A percentile compares a stretch with the other conserved stretches of the same genome.
Conservation (phyloP, 2,797 vertebrate species). For the Salmo trutta region DNA sequence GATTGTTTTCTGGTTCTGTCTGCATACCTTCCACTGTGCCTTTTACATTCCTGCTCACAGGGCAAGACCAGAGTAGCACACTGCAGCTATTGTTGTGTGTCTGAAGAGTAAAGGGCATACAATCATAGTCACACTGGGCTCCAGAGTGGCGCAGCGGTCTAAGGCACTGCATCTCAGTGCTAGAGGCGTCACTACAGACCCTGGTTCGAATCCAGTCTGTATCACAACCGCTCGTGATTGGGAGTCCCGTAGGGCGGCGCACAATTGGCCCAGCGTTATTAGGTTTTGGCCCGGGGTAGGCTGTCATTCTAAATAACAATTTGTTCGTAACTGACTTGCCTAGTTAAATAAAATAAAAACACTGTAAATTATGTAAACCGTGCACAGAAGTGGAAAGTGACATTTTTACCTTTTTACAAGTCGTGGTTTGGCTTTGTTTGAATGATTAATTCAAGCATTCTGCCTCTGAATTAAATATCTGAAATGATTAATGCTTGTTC, state of each 20-base stretch:
- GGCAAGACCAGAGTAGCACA: neutral
- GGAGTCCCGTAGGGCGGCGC: too few relatives aligned
- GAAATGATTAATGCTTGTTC: neutral
- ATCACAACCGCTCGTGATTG: too few relatives aligned
- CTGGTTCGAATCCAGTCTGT: too few relatives aligned
- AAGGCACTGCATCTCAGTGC: too few relatives aligned
- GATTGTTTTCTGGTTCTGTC: constrained; percentile 35
- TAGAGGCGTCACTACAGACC: too few relatives aligned
- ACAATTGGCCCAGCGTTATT: too few relatives aligned
- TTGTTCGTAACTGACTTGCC: too few relatives aligned
- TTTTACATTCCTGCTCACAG: neutral
- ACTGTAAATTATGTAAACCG: neutral
- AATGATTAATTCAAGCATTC: neutral
- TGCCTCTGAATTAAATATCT: neutral
- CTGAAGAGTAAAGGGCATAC: neutral
- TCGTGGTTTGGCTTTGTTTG: neutral
- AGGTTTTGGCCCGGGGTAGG: too few relatives aligned
- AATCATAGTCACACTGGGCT: neutral
- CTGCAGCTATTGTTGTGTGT: neutral
- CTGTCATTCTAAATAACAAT: too few relatives aligned
- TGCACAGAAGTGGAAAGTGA: too few relatives aligned
- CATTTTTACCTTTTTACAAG: neutral
- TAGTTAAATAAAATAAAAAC: too few relatives aligned
- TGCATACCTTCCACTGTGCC: neutral
- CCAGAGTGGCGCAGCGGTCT: too few relatives aligned